These are phyloP conservation scores for Elgaria multicarinata DNA, from an alignment of 2,113 vertebrate species.

Conservation along the genomic window DNA sequence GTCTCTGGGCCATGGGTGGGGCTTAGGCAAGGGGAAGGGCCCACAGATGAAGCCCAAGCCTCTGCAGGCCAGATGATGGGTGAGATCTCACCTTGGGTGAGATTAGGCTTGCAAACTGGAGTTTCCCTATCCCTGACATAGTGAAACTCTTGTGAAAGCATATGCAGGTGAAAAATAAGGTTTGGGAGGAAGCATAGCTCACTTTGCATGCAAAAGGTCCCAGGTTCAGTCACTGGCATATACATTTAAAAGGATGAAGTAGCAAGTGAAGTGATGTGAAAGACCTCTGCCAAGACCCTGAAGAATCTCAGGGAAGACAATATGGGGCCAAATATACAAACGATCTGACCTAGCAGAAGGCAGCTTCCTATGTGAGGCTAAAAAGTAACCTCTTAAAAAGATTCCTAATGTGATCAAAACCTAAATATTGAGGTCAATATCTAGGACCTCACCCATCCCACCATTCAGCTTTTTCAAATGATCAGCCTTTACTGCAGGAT, in stretches of 20 bases:
- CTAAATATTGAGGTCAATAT: neutral
- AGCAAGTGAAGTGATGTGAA: neutral
- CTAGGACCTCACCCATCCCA: neutral
- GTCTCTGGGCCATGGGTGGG: no score
- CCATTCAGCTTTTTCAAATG: neutral
- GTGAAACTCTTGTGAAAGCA: neutral
- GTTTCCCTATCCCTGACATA: neutral
- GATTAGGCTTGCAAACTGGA: no score
- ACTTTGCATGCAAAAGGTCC: neutral
- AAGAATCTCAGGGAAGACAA: neutral
- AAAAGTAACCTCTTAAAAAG: neutral
- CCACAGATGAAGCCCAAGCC: no score
- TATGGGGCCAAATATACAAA: neutral
- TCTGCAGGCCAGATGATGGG: no score
- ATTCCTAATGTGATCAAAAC: neutral
- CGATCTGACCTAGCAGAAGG: neutral
- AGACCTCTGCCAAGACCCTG: neutral
- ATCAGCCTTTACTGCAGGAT: constrained; percentile 6
- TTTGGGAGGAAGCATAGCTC: neutral
- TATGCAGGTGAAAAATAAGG: neutral
- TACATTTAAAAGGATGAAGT: no score
- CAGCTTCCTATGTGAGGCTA: neutral
- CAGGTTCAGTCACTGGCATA: neutral
- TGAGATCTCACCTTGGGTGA: no score
- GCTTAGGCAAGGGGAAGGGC: no score